phyloP scores from a whole-genome alignment of 2,888 invertebrate species.

The Timema cristinae region DNA sequence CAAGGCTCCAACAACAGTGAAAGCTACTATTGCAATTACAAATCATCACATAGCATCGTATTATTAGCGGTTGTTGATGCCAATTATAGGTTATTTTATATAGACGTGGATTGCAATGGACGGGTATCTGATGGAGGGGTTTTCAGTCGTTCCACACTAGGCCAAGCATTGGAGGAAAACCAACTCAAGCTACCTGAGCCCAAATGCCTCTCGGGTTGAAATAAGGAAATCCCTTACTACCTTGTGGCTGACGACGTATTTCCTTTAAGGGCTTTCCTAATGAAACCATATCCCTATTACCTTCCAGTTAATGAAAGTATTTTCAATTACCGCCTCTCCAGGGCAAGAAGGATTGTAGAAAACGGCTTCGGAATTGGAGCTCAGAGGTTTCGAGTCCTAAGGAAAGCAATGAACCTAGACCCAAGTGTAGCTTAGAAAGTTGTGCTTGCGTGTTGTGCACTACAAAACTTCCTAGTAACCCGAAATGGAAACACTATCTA shows the following conservation, averaged over 20 bases:
- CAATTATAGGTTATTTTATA: conserved; percentile 1
- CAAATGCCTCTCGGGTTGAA: background rate
- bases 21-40: too few relatives aligned
- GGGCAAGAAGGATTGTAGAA: background rate
- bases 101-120: conserved; percentile 2
- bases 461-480: background rate
- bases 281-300: background rate
- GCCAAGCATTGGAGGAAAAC: background rate
- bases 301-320: background rate
- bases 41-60: background rate
- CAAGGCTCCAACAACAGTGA: too few relatives aligned
- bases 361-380: background rate
- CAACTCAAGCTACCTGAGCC: background rate
- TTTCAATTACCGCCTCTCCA: background rate
- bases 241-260: background rate
- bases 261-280: background rate
- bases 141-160: background rate
- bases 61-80: background rate
- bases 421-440: background rate
- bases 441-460: background rate
- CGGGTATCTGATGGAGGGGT: background rate
- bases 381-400: conserved; percentile 1
- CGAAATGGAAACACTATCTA: background rate
- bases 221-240: conserved; percentile 1
- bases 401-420: background rate